phyloP scores from a whole-genome alignment of 2,113 vertebrate genomes.

The Murina feae region DNA sequence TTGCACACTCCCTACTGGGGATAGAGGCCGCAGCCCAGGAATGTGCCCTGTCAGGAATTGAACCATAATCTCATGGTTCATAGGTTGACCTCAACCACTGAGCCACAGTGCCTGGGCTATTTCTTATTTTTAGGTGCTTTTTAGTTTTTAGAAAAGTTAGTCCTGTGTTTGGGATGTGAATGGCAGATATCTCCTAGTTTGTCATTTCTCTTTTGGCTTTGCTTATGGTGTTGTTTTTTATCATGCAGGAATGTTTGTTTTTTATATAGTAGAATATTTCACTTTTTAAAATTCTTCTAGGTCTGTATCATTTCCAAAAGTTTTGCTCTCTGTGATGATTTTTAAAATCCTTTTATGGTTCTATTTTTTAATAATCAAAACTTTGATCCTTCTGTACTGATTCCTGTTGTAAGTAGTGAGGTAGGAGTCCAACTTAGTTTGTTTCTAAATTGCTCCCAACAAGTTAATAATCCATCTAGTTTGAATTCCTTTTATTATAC shows the following conservation, averaged over 20 bases:
- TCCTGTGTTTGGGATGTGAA: not conserved
- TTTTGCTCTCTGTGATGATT: not conserved
- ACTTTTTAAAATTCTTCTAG: not conserved
- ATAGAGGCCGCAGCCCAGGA: no score
- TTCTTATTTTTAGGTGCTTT: slow-evolving; percentile 3
- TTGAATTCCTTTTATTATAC: not conserved
- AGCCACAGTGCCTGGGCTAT: not conserved
- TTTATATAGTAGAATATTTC: not conserved
- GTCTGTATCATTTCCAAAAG: slow-evolving; percentile 36
- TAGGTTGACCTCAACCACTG: no score
- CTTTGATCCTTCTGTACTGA: not conserved
- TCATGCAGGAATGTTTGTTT: not conserved
- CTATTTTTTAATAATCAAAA: not conserved
- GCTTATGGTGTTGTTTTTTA: not conserved
- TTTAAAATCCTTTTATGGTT: not conserved
- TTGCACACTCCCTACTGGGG: no score
- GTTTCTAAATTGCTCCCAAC: not conserved
- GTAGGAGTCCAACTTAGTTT: not conserved
- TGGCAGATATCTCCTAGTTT: not conserved
- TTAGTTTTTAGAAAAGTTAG: not conserved
- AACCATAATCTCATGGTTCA: no score
- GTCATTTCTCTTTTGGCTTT: not conserved
- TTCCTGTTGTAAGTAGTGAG: not conserved
- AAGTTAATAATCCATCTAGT: not conserved
- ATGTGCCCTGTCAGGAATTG: no score